Conservation (phyloP, 2,113 vertebrate genomes). For the Spea multiplicata region DNA sequence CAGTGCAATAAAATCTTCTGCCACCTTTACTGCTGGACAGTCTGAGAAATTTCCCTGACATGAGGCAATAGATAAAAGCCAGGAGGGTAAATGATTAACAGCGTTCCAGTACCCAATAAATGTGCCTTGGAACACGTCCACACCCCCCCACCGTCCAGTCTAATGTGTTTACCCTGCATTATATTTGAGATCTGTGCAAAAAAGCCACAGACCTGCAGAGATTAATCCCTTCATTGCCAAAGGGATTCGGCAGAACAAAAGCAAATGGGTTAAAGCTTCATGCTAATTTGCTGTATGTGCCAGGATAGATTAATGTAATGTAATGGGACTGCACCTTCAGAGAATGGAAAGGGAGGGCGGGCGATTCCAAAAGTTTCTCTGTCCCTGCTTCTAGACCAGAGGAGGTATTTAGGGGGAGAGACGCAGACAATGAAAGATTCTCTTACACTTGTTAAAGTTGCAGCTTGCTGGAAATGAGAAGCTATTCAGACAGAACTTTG, state of each 20-base stretch:
- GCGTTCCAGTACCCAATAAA: conserved; percentile 9
- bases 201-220: neutral
- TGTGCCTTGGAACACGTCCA: neutral
- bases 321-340: conserved; percentile 14
- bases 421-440: conserved; percentile 45
- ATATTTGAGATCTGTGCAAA: neutral
- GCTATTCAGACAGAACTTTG: conserved; percentile 47
- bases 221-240: neutral
- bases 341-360: neutral
- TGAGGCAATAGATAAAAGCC: conserved; percentile 13
- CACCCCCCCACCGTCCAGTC: neutral
- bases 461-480: conserved; percentile 28
- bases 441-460: conserved; percentile 44
- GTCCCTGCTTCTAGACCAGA: conserved; percentile 1
- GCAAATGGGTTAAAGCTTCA: neutral
- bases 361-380: neutral
- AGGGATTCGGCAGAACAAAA: neutral
- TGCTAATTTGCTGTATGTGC: neutral
- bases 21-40: too few relatives aligned
- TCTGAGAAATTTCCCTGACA: neutral
- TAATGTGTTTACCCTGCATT: neutral
- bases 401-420: conserved; percentile 37
- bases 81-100: conserved; percentile 30
- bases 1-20: too few relatives aligned
- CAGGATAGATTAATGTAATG: conserved; percentile 7